These are phyloP conservation scores for Gymnoscopelus microlampas DNA, from an alignment of 2,797 vertebrate species.

Conservation along the genomic window DNA sequence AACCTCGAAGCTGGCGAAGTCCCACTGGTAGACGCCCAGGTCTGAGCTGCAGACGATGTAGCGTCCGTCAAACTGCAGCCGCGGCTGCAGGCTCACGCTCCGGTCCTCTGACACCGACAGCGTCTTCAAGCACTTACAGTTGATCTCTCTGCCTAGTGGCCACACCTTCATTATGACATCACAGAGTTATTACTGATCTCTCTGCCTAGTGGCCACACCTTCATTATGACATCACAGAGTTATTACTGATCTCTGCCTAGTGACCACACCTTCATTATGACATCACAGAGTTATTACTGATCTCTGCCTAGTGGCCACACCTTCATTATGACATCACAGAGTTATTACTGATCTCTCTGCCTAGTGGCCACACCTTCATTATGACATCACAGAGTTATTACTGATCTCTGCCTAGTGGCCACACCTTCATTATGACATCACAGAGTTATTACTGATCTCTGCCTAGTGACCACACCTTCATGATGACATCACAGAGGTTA, in stretches of 20 bases:
- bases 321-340: conserved; percentile 68
- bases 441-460: conserved; percentile 76
- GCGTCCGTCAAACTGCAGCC: conserved; percentile 96
- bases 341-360: conserved; percentile 47
- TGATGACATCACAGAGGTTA: neutral
- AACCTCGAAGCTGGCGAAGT: conserved; percentile 96
- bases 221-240: conserved; percentile 17
- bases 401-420: conserved; percentile 87
- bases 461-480: conserved; percentile 98
- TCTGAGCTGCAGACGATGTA: conserved; percentile 97
- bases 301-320: conserved; percentile 34
- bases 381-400: neutral
- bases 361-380: conserved; percentile 96
- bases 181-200: neutral
- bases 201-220: conserved; percentile 96
- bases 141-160: conserved; percentile 98
- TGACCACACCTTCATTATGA: conserved; percentile 91
- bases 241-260: conserved; percentile 76
- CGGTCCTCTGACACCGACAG: conserved; percentile 94
- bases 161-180: conserved; percentile 86
- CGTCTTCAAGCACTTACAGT: conserved; percentile 97
- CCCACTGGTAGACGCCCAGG: conserved; percentile 97
- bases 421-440: conserved; percentile 83
- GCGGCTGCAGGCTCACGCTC: conserved; percentile 95
- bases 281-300: neutral